Evolutionary conservation across 2,113 vertebrate genomes (phyloP).

Genomic region (Spea bombifrons): DNA sequence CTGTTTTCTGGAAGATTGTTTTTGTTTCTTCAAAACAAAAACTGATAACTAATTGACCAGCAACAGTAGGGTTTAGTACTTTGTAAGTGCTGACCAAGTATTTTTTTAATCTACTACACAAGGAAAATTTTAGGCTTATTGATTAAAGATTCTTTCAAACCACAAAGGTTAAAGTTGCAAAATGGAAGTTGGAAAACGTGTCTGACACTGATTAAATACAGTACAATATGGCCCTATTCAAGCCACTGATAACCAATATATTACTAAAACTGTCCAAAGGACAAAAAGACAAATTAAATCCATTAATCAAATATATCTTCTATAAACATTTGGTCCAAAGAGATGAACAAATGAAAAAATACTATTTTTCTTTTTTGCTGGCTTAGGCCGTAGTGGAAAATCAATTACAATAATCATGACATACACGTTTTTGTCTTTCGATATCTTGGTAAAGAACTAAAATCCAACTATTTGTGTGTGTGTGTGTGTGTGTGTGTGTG

Average conservation of each 20-base stretch:
- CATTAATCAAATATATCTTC: slow-evolving; percentile 81
- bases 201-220: slow-evolving; percentile 72
- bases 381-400: slow-evolving; percentile 62
- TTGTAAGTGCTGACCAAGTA: slow-evolving; percentile 74
- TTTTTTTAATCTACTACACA: slow-evolving; percentile 65
- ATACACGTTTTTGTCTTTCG: neutral
- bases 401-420: slow-evolving; percentile 60
- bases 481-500: no score
- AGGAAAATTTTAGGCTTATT: slow-evolving; percentile 75
- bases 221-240: slow-evolving; percentile 64
- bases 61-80: slow-evolving; percentile 62
- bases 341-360: slow-evolving; percentile 74
- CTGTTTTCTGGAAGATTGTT: no score
- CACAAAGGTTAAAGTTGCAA: slow-evolving; percentile 76
- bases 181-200: slow-evolving; percentile 62
- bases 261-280: slow-evolving; percentile 77
- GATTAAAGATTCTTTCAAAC: slow-evolving; percentile 68
- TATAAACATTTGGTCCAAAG: slow-evolving; percentile 70
- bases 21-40: neutral
- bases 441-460: no score
- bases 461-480: no score
- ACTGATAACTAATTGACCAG: slow-evolving; percentile 46
- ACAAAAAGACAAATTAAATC: slow-evolving; percentile 78
- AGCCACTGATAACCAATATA: slow-evolving; percentile 69
- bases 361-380: slow-evolving; percentile 68